These are phyloP conservation scores for Latrodectus elegans DNA, from an alignment of 2,888 invertebrate species.

Conservation along the genomic window DNA sequence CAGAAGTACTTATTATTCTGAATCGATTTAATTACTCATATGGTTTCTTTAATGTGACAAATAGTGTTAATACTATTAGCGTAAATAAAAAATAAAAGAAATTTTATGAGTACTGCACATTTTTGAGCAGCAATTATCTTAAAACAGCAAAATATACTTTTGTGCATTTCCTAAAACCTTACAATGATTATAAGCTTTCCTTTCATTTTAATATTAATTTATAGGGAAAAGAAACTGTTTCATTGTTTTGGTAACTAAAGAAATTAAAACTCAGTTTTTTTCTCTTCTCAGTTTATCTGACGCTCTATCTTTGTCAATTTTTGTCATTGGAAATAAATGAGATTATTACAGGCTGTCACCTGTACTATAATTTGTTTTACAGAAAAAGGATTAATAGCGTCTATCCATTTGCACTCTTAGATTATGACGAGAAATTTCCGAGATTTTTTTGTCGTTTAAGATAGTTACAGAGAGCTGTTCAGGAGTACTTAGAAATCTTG, in stretches of 20 bases:
- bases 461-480: not conserved
- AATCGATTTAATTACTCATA: too few species aligned
- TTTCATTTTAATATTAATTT: conserved; percentile 1
- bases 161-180: too few species aligned
- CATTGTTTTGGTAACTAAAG: not conserved
- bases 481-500: conserved; percentile 29
- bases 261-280: not conserved
- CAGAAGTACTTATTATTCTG: too few species aligned
- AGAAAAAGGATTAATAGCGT: not conserved
- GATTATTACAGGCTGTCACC: conserved; percentile 16
- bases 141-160: not conserved
- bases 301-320: conserved; percentile 12
- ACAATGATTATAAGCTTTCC: too few species aligned
- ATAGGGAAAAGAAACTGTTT: not conserved
- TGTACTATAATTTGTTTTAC: conserved; percentile 38
- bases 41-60: too few species aligned
- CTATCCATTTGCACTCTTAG: conserved; percentile 35
- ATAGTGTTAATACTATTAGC: too few species aligned
- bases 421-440: not conserved
- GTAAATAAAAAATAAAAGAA: not conserved
- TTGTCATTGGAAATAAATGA: conserved; percentile 13
- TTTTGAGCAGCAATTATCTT: not conserved
- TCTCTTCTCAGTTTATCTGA: conserved; percentile 10
- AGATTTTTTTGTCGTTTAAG: too few species aligned
- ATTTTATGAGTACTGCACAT: not conserved